phyloP scores from a whole-genome alignment of 2,888 invertebrate genomes.

The Ypsolopha sequella region DNA sequence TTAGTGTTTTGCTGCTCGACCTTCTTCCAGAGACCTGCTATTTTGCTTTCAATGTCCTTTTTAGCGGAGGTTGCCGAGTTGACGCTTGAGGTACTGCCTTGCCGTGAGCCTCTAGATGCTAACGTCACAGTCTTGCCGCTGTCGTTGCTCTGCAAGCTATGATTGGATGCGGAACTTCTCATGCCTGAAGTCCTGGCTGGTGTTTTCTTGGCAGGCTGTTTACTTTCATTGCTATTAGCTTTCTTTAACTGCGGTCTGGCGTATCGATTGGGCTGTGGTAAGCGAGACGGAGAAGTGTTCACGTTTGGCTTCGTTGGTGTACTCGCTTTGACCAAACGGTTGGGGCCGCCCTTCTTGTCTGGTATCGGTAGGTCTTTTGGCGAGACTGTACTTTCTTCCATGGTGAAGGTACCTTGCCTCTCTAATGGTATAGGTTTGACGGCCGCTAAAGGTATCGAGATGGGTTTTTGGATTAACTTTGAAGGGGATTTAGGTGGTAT shows the following conservation, averaged over 20 bases:
- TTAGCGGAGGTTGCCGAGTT: conserved; percentile 72
- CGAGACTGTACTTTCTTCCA: conserved; percentile 76
- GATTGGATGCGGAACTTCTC: conserved; percentile 65
- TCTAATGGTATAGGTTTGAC: conserved; percentile 71
- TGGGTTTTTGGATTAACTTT: conserved; percentile 31
- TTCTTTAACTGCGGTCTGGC: conserved; percentile 33
- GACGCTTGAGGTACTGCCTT: conserved; percentile 68
- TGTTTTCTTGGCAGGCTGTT: conserved; percentile 24
- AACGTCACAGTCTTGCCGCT: conserved; percentile 56
- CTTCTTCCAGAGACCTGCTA: conserved; percentile 84
- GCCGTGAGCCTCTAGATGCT: conserved; percentile 39
- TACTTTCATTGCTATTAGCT: conserved; percentile 21
- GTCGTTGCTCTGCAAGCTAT: conserved; percentile 68
- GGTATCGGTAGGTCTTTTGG: conserved; percentile 45
- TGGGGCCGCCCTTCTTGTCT: conserved; percentile 30
- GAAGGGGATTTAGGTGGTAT: conserved; percentile 35
- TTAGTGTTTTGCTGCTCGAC: conserved; percentile 77
- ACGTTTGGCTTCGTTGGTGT: conserved; percentile 32
- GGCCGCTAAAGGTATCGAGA: conserved; percentile 28
- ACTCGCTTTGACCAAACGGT: conserved; percentile 26
- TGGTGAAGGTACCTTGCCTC: conserved; percentile 93
- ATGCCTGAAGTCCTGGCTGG: conserved; percentile 30
- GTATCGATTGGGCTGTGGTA: conserved; percentile 43
- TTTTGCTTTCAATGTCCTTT: conserved; percentile 81
- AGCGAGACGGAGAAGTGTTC: conserved; percentile 55